Evolutionary conservation across 1,140 invertebrate genomes (phyloP), one percentile per base, ranked within the genome.

Genomic region (Ruditapes philippinarum): DNA sequence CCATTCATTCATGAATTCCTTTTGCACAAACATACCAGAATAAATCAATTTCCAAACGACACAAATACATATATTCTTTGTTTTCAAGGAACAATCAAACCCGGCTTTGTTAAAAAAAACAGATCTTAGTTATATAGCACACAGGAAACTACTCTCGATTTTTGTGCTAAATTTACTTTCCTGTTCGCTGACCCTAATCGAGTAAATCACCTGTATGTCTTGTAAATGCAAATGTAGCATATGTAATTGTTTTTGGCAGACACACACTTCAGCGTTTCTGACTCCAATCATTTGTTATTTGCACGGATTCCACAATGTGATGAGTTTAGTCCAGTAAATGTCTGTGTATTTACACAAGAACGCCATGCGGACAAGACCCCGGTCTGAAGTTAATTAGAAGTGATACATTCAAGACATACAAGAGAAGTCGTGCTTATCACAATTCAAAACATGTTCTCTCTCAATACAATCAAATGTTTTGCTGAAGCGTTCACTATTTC

Each of bases 291-390:
- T 62, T 65, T 62, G 54, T 40, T 65, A 62, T 81, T 62, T 81
- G 79, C 54, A 81, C 54, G 17, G 51, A 65, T 81, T 65, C 60
- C 36, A 33, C 12, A 65, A 33, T 74, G 54, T 28, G 62, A 84
- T 84, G 68, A 36, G 65, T 40, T 73, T 68, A 49, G 82, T 54
- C 82, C 40, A 38, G 68, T 68, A 31, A 83, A 83, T 83, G 62
- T 65, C 81, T 40, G 65, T 68, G 65, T 84, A 84, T 84, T 84
- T 84, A 84, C 82, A 73, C 82, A 84, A 70, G 60, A n/a, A 2
- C 22, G 40, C 57, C 33, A 11, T 54, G 25, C 49, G 82, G 82
- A 70, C 82, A 84, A 51, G 42, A 54, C 31, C 65, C 19, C 33
- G 65, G 33, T 14, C 65, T 28, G 4, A 22, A 1, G 65, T 22